phyloP scores from a whole-genome alignment of 2,888 invertebrate genomes.

The Drosophila monieri region DNA sequence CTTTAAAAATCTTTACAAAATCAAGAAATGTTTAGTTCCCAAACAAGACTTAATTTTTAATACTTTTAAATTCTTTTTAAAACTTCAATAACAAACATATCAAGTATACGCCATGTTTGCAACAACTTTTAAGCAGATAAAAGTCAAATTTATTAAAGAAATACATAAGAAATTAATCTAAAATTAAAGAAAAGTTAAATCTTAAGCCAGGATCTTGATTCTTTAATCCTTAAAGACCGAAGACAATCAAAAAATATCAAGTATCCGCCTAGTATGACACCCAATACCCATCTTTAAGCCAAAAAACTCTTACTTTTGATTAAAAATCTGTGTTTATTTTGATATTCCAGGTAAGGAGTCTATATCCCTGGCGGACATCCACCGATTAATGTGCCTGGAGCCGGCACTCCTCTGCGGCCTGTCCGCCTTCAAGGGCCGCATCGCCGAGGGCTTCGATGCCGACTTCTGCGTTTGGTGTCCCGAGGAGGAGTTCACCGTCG shows the following conservation, averaged over 20 bases:
- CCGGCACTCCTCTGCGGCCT: conserved; percentile 88
- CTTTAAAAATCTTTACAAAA: no score
- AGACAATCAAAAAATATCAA: not conserved
- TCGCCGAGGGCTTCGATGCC: conserved; percentile 88
- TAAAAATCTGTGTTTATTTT: not conserved
- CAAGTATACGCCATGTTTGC: not conserved
- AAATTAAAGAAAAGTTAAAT: not conserved
- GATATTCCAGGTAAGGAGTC: not conserved
- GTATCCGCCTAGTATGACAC: not conserved
- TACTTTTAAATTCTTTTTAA: no score
- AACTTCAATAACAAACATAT: no score
- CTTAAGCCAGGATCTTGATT: no score
- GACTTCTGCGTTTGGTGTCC: conserved; percentile 90
- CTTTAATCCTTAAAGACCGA: not conserved
- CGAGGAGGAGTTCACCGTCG: conserved; percentile 86
- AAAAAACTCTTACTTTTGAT: not conserved
- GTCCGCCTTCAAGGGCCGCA: conserved; percentile 86
- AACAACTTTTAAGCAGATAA: not conserved
- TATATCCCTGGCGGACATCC: conserved; percentile 84
- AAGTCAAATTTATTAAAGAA: not conserved
- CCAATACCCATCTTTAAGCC: no score
- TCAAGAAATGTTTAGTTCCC: no score
- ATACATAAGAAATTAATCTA: not conserved
- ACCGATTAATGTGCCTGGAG: conserved; percentile 86
- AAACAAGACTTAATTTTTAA: no score